Evolutionary conservation across 2,113 vertebrate genomes (phyloP).

Genomic region (Oxygymnocypris stewartii): DNA sequence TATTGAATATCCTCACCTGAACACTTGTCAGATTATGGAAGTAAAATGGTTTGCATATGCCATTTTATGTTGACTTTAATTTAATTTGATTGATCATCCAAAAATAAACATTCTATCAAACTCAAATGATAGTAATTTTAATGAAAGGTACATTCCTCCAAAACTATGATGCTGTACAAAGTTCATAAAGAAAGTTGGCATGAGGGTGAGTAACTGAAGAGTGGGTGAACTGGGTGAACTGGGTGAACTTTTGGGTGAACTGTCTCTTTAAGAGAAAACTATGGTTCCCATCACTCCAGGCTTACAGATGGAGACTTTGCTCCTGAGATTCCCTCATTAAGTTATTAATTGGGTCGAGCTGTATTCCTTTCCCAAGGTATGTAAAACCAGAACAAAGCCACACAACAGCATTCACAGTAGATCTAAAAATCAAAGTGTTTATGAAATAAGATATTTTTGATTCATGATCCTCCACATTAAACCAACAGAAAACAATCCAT

Average conservation of each 20-base stretch:
- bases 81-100: background rate
- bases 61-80: background rate
- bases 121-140: background rate
- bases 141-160: too few relatives aligned
- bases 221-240: too few relatives aligned
- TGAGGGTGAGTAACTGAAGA: too few relatives aligned
- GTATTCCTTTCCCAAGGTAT: background rate
- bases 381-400: background rate
- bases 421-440: background rate
- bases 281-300: background rate
- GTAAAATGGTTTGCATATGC: background rate
- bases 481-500: background rate
- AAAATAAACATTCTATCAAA: background rate
- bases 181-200: background rate
- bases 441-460: background rate
- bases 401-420: background rate
- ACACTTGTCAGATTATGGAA: background rate
- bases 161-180: background rate
- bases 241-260: too few relatives aligned
- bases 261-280: background rate
- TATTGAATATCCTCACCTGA: too few relatives aligned
- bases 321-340: slow-evolving; percentile 10
- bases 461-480: background rate
- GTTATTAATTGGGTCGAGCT: background rate
- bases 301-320: slow-evolving; percentile 1